Conservation (phyloP, 2,113 vertebrate species). For the Anarrhichthys ocellatus region DNA sequence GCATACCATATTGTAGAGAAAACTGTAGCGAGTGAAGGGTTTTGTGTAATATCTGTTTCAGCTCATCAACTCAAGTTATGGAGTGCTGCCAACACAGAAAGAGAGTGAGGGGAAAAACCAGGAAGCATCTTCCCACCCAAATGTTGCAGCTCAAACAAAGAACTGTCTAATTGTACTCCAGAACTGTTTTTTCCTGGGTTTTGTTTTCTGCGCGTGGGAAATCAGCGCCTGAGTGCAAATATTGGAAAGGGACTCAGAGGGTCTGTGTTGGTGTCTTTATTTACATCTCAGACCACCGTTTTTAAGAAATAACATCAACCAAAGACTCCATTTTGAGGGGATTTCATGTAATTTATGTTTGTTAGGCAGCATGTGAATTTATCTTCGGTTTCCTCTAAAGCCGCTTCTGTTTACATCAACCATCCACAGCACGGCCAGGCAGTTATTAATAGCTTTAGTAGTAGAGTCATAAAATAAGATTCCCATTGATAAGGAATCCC, state of each 20-base stretch:
- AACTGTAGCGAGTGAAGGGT: constrained; percentile 12
- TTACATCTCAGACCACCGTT: constrained; percentile 60
- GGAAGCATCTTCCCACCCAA: constrained; percentile 53
- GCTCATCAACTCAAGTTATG: constrained; percentile 29
- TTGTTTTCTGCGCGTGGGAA: constrained; percentile 52
- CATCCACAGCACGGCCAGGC: constrained; percentile 37
- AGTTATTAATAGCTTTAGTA: constrained; percentile 56
- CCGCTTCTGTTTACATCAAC: constrained; percentile 48
- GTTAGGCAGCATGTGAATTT: constrained; percentile 37
- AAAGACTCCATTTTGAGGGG: constrained; percentile 40
- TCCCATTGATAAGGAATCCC: constrained; percentile 62
- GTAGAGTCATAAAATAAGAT: constrained; percentile 50
- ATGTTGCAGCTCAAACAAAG: constrained; percentile 45
- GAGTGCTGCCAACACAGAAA: constrained; percentile 17
- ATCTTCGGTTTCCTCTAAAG: constrained; percentile 55
- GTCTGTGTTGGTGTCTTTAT: constrained; percentile 63
- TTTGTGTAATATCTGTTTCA: constrained; percentile 24
- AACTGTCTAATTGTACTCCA: constrained; percentile 49
- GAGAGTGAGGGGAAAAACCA: constrained; percentile 6
- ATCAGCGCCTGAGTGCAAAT: constrained; percentile 55
- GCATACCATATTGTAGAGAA: constrained; percentile 1
- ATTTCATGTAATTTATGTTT: constrained; percentile 45
- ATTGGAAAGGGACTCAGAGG: constrained; percentile 70
- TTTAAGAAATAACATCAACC: constrained; percentile 40
- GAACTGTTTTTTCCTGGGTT: constrained; percentile 56